A percentile compares a stretch with the other conserved stretches of the same genome.
Conservation (phyloP, 1,140 invertebrate genomes). For the Monochamus saltuarius region DNA sequence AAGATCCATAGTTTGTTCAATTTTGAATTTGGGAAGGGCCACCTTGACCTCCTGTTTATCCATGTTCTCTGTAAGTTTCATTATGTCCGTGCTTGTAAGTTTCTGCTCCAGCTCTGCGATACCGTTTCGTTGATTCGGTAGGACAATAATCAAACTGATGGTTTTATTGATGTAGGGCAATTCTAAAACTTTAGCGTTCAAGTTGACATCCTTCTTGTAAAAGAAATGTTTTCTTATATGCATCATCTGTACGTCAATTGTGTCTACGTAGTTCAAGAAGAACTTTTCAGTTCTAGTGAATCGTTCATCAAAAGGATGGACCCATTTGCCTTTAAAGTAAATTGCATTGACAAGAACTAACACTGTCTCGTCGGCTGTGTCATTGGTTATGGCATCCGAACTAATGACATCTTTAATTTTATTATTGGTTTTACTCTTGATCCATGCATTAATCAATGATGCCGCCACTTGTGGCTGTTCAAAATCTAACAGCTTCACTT, state of each 20-base stretch:
- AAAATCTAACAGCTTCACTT: constrained; percentile 60
- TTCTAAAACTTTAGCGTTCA: constrained; percentile 59
- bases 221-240: constrained; percentile 55
- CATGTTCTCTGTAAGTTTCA: constrained; percentile 35
- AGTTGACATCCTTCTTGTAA: constrained; percentile 54
- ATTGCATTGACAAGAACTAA: constrained; percentile 80
- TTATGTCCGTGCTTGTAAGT: constrained; percentile 36
- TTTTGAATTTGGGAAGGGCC: constrained; percentile 69
- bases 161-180: constrained; percentile 60
- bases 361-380: no score
- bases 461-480: constrained; percentile 47
- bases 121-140: constrained; percentile 65
- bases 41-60: constrained; percentile 38
- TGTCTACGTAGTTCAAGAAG: constrained; percentile 47
- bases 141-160: constrained; percentile 65
- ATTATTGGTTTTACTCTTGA: constrained; percentile 70
- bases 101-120: constrained; percentile 47
- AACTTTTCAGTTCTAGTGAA: constrained; percentile 53
- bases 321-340: constrained; percentile 81
- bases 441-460: constrained; percentile 68
- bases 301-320: constrained; percentile 58
- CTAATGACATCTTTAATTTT: constrained; percentile 70
- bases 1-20: constrained; percentile 64
- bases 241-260: constrained; percentile 66
- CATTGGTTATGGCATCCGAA: constrained; percentile 55